A percentile compares a stretch with the other conserved stretches of the same genome.
Evolutionary conservation across 2,888 invertebrate genomes (phyloP).

Genomic region (Myathropa florea): DNA sequence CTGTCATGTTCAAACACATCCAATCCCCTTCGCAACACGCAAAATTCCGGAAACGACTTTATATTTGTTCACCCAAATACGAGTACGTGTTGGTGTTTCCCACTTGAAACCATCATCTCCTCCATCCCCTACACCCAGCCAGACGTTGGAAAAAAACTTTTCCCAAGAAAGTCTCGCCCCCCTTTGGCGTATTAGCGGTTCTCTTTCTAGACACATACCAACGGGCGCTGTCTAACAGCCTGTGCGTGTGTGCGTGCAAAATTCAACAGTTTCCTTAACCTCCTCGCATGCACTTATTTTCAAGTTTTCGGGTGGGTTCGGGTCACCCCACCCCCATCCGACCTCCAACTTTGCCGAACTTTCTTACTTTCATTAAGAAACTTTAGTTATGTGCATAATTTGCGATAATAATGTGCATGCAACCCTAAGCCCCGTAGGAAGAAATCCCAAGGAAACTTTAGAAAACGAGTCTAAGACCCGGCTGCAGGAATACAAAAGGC

Average conservation of each 20-base stretch:
- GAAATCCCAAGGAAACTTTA: conserved; percentile 43
- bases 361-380: conserved; percentile 70
- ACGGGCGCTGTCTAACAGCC: neutral
- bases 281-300: conserved; percentile 17
- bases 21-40: conserved; percentile 9
- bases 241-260: conserved; percentile 39
- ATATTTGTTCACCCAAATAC: neutral
- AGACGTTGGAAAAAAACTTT: neutral
- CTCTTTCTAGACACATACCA: neutral
- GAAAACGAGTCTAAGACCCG: conserved; percentile 24
- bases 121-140: neutral
- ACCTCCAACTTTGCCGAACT: conserved; percentile 19
- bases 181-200: neutral
- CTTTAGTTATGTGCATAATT: conserved; percentile 71
- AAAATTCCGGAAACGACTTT: conserved; percentile 13
- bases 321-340: neutral
- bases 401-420: conserved; percentile 58
- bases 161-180: neutral
- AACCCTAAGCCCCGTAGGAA: neutral
- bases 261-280: conserved; percentile 42
- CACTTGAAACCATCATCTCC: neutral
- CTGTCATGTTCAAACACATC: conserved; percentile 48
- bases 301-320: conserved; percentile 18
- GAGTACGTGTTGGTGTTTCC: neutral
- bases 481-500: neutral